A percentile compares a stretch with the other conserved stretches of the same genome.
These are phyloP conservation scores for Eremophila alpestris DNA, from an alignment of 2,797 vertebrate species.

Conservation along the genomic window DNA sequence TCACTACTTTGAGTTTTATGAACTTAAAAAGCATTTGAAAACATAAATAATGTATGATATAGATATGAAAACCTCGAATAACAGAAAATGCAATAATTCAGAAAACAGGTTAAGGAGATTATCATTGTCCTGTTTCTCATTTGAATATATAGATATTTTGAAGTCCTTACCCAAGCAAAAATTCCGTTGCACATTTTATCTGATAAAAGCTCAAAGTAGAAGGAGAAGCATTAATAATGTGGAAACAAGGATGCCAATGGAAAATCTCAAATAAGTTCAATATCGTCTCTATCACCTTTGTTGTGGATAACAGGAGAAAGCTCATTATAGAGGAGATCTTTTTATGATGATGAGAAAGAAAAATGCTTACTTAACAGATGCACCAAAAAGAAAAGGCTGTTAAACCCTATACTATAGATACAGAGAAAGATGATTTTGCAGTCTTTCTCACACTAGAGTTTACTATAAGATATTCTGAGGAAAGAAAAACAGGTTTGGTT, in stretches of 20 bases:
- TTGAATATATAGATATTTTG: background rate
- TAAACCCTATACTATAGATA: background rate
- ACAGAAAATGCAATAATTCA: background rate
- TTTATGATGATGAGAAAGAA: background rate
- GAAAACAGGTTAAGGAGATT: background rate
- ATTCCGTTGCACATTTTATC: background rate
- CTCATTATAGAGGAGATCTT: background rate
- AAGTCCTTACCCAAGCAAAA: slow-evolving; percentile 1
- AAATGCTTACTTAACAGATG: background rate
- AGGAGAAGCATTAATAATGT: background rate
- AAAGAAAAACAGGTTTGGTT: background rate
- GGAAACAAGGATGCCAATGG: background rate
- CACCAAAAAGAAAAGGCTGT: background rate
- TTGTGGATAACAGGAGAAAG: background rate
- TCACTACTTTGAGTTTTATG: background rate
- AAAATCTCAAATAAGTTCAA: background rate
- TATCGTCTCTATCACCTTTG: background rate
- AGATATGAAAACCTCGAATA: background rate
- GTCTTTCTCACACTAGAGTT: background rate
- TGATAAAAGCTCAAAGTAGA: background rate
- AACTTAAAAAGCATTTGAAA: background rate
- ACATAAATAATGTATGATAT: background rate
- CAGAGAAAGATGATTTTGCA: background rate
- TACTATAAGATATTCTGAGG: background rate
- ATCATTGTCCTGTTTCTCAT: background rate